phyloP scores from a whole-genome alignment of 1,140 invertebrate genomes.

The Amyelois transitella region DNA sequence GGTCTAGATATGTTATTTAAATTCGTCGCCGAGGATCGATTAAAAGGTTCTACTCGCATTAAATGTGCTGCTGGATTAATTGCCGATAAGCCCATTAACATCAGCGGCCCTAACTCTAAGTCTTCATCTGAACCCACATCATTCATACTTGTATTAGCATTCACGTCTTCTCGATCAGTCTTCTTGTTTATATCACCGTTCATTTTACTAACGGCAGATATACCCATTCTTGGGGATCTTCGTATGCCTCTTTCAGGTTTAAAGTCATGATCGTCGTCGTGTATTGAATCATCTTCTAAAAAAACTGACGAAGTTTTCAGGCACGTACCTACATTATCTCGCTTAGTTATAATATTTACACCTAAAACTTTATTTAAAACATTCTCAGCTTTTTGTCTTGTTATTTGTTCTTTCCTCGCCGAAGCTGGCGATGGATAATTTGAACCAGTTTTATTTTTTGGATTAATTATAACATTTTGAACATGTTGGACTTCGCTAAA shows the following conservation, averaged over 20 bases:
- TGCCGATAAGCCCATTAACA: conserved; percentile 79
- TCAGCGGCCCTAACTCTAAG: conserved; percentile 76
- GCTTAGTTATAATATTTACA: conserved; percentile 65
- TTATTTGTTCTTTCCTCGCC: conserved; percentile 56
- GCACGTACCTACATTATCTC: conserved; percentile 61
- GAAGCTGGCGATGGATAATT: conserved; percentile 47
- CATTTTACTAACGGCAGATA: conserved; percentile 64
- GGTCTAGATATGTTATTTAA: conserved; percentile 48
- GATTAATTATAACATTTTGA: conserved; percentile 64
- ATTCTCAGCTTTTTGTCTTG: conserved; percentile 66
- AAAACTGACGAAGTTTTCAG: conserved; percentile 64
- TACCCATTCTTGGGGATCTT: conserved; percentile 64
- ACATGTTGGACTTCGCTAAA: conserved; percentile 72
- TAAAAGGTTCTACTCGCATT: conserved; percentile 77
- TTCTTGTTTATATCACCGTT: conserved; percentile 65
- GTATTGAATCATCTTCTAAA: conserved; percentile 62
- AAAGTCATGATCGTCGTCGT: conserved; percentile 61
- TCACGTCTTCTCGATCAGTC: conserved; percentile 51
- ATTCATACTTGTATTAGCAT: conserved; percentile 36
- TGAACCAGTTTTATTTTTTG: conserved; percentile 48
- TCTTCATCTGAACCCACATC: conserved; percentile 67
- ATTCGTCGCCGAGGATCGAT: conserved; percentile 31
- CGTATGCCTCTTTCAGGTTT: conserved; percentile 60
- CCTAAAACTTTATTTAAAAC: conserved; percentile 68
- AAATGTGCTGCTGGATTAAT: conserved; percentile 78